These are phyloP conservation scores for Beaufortia kweichowensis DNA, from an alignment of 2,113 vertebrate species.

Conservation along the genomic window DNA sequence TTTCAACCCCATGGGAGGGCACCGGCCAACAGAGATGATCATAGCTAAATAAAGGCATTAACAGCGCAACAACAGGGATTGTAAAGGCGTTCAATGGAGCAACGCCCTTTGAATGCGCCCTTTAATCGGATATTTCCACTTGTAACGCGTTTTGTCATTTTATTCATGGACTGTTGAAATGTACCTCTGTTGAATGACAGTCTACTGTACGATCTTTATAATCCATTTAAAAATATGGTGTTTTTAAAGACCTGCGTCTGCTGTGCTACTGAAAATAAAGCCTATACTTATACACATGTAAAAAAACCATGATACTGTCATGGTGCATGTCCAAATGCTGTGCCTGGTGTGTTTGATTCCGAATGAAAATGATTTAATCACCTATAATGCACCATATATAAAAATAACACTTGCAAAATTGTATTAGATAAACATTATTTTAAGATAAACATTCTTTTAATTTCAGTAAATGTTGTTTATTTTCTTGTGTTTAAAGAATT, in stretches of 20 bases:
- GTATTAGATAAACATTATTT: too few relatives aligned
- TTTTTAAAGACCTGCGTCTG: too few relatives aligned
- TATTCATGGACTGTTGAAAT: not conserved
- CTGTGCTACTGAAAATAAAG: too few relatives aligned
- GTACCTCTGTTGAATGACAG: not conserved
- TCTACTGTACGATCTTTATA: not conserved
- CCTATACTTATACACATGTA: too few relatives aligned
- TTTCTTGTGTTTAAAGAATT: too few relatives aligned
- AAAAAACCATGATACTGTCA: not conserved
- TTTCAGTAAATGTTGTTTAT: too few relatives aligned
- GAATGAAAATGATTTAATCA: too few relatives aligned
- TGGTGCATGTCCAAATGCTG: not conserved
- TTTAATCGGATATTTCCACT: constrained; percentile 52
- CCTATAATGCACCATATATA: too few relatives aligned
- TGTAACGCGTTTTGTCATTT: constrained; percentile 20
- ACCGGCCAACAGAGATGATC: constrained; percentile 66
- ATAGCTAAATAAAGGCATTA: constrained; percentile 61
- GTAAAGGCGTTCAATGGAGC: constrained; percentile 59
- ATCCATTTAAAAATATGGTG: too few relatives aligned
- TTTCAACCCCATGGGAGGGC: constrained; percentile 70
- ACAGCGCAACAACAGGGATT: constrained; percentile 60
- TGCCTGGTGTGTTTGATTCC: too few relatives aligned
- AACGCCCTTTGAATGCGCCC: constrained; percentile 51
- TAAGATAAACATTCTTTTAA: too few relatives aligned
- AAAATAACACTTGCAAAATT: too few relatives aligned